phyloP scores from a whole-genome alignment of 1,140 invertebrate genomes.

The Pygmarrhopalites habei region DNA sequence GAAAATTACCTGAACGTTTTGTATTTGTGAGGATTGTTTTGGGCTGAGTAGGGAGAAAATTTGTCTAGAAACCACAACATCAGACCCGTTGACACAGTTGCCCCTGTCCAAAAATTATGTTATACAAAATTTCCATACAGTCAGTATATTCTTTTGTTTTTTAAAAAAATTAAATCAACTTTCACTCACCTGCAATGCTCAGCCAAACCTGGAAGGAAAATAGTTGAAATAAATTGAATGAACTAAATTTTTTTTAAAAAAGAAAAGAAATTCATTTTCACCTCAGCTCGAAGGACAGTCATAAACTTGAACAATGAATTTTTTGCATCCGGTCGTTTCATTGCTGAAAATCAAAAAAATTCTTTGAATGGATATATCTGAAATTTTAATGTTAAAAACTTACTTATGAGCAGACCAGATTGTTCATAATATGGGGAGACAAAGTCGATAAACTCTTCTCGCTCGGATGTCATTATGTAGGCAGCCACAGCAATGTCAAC shows the following conservation, averaged over 20 bases:
- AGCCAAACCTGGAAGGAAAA: conserved; percentile 53
- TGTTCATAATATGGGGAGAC: conserved; percentile 79
- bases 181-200: conserved; percentile 64
- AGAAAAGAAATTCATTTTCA: conserved; percentile 43
- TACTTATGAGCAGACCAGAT: conserved; percentile 76
- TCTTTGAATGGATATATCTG: too few relatives aligned
- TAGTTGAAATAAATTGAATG: too few relatives aligned
- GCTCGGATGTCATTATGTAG: conserved; percentile 83
- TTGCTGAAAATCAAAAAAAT: conserved; percentile 51
- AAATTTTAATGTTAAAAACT: conserved; percentile 40
- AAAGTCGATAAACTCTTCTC: conserved; percentile 88
- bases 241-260: too few relatives aligned
- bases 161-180: too few relatives aligned
- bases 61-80: conserved; percentile 83
- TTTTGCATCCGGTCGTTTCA: conserved; percentile 70
- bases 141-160: too few relatives aligned
- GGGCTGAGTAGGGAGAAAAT: conserved; percentile 79
- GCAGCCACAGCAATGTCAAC: conserved; percentile 79
- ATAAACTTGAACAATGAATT: conserved; percentile 87
- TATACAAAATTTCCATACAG: too few relatives aligned
- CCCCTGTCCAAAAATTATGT: too few relatives aligned
- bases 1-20: conserved; percentile 64
- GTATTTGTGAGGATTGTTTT: conserved; percentile 72
- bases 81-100: conserved; percentile 69
- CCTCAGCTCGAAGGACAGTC: conserved; percentile 76